Base-by-base conservation (phyloP, 2,797 vertebrate genomes). In the Philypnodon macrostomus region DNA sequence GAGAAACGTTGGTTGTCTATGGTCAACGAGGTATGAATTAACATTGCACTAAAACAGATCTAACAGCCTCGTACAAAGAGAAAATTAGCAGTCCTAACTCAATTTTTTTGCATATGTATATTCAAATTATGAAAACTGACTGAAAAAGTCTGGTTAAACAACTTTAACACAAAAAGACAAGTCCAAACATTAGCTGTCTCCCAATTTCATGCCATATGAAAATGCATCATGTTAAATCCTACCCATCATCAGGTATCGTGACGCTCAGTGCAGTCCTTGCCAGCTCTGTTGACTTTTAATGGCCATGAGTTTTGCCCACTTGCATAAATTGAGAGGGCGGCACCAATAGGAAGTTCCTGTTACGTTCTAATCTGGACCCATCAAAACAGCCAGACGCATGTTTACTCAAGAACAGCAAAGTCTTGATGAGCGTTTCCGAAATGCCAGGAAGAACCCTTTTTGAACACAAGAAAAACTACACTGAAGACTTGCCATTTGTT, bases 261-360 rank as follows among this genome's bases (percentile, higher is more conserved):
- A 45, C 23, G n/a, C 4, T 27, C 8, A n/a, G 13, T 5, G 21
- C 18, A 41, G 7, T 1, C 1, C 3, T 1, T 42, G 37, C 32
- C 44, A 5, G 2, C 17, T 7, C 40, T 26, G 18, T 31, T 44
- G 17, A 10, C 41, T 23, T 26, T 31, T 34, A 27, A 72, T 52
- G 51, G 40, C 47, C 7, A 3, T 26, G 44, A 39, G 42, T 48
- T 49, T 2, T 38, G 19, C 18, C 4, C 0, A 5, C 2, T 1
- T 1, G 50, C 53, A 21, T 24, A 63, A 46, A 68, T 37, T 57
- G 33, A 42, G 38, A 57, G 77, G 81, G 80, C 61, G 76, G 75
- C 47, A 42, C 54, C 67, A 4, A 38, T 32, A 80, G 81, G 76
- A 81, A 84, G 65, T 86, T 83, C 76, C 80, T 75, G 63, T 45